These are phyloP conservation scores for Xestia rhomboidea DNA, from an alignment of 2,888 invertebrate genomes.

Conservation along the genomic window DNA sequence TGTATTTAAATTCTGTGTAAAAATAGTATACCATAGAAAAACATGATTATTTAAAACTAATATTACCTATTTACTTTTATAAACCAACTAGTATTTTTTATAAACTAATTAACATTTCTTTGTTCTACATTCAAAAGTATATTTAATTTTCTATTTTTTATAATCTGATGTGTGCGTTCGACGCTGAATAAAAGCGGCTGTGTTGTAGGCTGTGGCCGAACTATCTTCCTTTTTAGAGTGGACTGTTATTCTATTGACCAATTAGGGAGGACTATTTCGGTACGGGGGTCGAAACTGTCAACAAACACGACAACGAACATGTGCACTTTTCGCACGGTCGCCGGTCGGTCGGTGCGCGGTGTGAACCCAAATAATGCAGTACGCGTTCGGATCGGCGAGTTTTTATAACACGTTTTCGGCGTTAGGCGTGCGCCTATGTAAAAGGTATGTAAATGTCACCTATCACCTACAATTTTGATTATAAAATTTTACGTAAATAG, in stretches of 20 bases:
- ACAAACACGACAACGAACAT: not conserved
- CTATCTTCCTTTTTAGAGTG: not conserved
- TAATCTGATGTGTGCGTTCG: not conserved
- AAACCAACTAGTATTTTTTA: too few relatives aligned
- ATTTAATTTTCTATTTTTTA: too few relatives aligned
- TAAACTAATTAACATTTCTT: too few relatives aligned
- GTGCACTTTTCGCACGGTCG: not conserved
- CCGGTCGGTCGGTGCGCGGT: not conserved
- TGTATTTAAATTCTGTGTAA: too few relatives aligned
- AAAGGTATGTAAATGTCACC: not conserved
- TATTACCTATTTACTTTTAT: too few relatives aligned
- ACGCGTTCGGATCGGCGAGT: not conserved
- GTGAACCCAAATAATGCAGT: not conserved
- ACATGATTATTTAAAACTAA: too few relatives aligned
- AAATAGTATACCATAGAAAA: too few relatives aligned
- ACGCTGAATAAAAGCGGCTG: not conserved
- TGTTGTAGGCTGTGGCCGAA: not conserved
- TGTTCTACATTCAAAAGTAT: too few relatives aligned
- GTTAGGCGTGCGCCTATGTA: not conserved
- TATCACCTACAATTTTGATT: not conserved
- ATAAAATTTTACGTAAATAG: too few relatives aligned
- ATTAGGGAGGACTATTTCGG: not conserved
- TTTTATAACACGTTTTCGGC: slow-evolving; percentile 6
- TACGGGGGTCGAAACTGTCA: not conserved
- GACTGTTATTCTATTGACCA: not conserved